Conservation (phyloP, 2,113 vertebrate species). For the Perognathus longimembris region DNA sequence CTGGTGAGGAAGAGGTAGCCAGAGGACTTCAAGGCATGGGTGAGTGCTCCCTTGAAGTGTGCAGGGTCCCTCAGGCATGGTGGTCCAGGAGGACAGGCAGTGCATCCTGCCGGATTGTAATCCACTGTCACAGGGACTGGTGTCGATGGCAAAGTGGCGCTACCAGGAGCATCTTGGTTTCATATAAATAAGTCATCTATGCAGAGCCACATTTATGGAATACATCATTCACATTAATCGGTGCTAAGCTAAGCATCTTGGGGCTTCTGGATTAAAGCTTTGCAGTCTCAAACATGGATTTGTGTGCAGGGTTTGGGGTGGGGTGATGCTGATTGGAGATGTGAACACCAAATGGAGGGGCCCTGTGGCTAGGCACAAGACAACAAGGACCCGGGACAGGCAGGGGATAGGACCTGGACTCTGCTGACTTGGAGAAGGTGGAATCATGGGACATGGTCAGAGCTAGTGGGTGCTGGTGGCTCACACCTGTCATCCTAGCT, state of each 20-base stretch:
- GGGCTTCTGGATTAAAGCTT: neutral
- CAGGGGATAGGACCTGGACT: too few relatives aligned
- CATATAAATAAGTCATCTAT: neutral
- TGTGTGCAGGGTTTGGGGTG: neutral
- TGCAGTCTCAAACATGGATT: too few relatives aligned
- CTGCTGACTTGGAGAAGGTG: neutral
- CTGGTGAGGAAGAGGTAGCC: neutral
- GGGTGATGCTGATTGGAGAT: accelerated
- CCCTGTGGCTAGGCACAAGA: neutral
- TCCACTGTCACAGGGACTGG: neutral
- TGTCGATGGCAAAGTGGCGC: neutral
- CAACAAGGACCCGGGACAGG: neutral
- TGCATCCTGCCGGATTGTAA: neutral
- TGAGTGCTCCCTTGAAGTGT: neutral
- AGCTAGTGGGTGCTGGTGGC: too few relatives aligned
- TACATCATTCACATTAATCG: neutral
- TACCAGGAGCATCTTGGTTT: neutral
- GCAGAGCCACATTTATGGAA: neutral
- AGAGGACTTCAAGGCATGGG: neutral
- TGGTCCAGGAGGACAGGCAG: neutral
- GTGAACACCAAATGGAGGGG: neutral
- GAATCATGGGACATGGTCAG: neutral
- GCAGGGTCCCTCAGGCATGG: neutral
- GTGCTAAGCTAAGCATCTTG: neutral
- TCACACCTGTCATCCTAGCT: too few relatives aligned